These are phyloP conservation scores for Drosophila planitibia DNA, from an alignment of 2,888 invertebrate genomes.

Conservation along the genomic window DNA sequence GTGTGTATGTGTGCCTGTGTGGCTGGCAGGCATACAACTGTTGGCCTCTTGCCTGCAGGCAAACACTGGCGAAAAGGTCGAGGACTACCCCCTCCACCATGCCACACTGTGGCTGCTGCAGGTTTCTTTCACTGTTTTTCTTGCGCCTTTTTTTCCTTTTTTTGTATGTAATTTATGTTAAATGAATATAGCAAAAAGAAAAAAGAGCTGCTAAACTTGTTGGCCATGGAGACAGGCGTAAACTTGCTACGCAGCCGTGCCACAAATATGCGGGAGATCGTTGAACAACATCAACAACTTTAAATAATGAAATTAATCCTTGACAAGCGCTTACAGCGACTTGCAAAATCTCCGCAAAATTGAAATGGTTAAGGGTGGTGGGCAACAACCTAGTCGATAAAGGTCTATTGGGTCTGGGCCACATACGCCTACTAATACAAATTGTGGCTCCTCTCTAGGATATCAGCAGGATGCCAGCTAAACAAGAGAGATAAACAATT, in stretches of 20 bases:
- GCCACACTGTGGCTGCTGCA: constrained; percentile 16
- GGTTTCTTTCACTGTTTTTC: constrained; percentile 28
- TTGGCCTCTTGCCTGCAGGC: constrained; percentile 54
- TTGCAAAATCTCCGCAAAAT: constrained; percentile 51
- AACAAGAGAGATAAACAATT: constrained; percentile 63
- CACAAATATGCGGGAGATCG: constrained; percentile 82
- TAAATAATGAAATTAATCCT: constrained; percentile 85
- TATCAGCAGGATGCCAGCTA: constrained; percentile 56
- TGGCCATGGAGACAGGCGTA: constrained; percentile 74
- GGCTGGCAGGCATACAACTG: constrained; percentile 53
- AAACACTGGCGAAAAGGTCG: constrained; percentile 57
- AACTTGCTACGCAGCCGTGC: constrained; percentile 65
- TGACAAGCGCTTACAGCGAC: constrained; percentile 75
- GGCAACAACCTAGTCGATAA: constrained; percentile 47
- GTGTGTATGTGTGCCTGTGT: not conserved
- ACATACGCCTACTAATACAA: constrained; percentile 21
- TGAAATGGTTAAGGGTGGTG: constrained; percentile 37
- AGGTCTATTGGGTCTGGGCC: constrained; percentile 64
- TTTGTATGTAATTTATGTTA: constrained; percentile 82
- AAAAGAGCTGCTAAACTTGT: constrained; percentile 77
- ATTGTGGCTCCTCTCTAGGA: constrained; percentile 34
- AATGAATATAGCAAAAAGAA: constrained; percentile 82
- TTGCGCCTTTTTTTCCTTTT: constrained; percentile 47
- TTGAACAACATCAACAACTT: constrained; percentile 32
- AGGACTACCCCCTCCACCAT: not conserved